These are phyloP conservation scores for Cydia splendana DNA, from an alignment of 1,140 invertebrate genomes.

Conservation along the genomic window DNA sequence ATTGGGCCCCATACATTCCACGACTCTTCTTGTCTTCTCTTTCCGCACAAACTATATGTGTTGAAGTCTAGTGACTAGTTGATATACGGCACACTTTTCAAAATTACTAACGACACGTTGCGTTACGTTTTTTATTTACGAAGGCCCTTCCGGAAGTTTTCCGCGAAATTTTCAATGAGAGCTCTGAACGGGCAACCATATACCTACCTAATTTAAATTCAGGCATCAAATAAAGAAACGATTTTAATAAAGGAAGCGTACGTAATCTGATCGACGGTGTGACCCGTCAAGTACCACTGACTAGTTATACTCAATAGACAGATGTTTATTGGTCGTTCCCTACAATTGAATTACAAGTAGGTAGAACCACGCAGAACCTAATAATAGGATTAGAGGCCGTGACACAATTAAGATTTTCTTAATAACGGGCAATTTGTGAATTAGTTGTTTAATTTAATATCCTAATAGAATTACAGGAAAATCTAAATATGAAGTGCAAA, in stretches of 20 bases:
- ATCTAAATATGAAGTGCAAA: background rate
- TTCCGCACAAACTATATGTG: too few relatives aligned
- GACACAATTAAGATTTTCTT: slow-evolving; percentile 27
- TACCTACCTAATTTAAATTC: background rate
- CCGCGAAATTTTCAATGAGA: background rate
- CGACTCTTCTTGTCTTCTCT: too few relatives aligned
- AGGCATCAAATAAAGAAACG: slow-evolving; percentile 4
- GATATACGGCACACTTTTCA: too few relatives aligned
- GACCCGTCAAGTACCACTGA: slow-evolving; percentile 15
- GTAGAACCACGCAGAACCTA: slow-evolving; percentile 10
- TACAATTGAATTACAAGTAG: slow-evolving; percentile 16
- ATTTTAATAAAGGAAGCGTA: background rate
- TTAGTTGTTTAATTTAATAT: background rate
- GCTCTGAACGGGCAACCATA: background rate
- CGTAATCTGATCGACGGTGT: background rate
- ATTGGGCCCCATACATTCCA: too few relatives aligned
- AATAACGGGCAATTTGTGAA: background rate
- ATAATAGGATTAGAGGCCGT: slow-evolving; percentile 6
- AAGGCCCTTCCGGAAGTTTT: background rate
- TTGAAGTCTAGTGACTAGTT: too few relatives aligned
- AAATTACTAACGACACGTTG: too few relatives aligned
- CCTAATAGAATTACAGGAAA: background rate
- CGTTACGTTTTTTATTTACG: too few relatives aligned
- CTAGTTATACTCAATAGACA: background rate
- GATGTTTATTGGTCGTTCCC: slow-evolving; percentile 17